These are phyloP conservation scores for Urosaurus nigricauda DNA, from an alignment of 2,797 vertebrate species.

Conservation along the genomic window DNA sequence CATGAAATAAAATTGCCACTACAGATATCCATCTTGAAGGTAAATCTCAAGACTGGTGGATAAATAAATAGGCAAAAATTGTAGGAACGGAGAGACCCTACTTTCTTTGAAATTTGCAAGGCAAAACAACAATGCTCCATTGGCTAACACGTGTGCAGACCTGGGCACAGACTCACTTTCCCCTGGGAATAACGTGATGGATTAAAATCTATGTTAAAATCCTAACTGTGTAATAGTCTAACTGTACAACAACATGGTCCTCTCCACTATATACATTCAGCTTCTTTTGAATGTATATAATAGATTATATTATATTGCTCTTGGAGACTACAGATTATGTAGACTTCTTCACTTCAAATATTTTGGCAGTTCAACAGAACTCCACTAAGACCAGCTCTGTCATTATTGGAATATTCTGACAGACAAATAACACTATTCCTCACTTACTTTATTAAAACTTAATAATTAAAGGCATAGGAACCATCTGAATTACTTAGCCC, in stretches of 20 bases:
- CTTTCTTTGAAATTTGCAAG: background rate
- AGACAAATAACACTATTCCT: background rate
- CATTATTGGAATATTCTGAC: background rate
- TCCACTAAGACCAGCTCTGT: background rate
- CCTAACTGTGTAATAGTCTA: background rate
- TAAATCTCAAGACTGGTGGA: background rate
- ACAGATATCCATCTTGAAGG: background rate
- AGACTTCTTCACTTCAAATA: background rate
- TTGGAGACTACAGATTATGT: background rate
- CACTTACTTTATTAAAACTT: background rate
- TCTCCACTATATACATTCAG: background rate
- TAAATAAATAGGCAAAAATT: background rate
- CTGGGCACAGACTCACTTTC: background rate
- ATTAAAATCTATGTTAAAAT: background rate
- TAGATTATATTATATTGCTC: background rate
- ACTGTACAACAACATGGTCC: background rate
- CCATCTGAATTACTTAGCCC: background rate
- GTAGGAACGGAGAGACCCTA: background rate
- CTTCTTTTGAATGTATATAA: background rate
- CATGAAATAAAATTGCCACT: background rate
- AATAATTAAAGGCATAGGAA: background rate
- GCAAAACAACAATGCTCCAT: background rate
- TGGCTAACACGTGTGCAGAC: background rate
- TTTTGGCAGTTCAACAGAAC: background rate
- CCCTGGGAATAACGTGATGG: background rate